phyloP scores from a whole-genome alignment of 2,797 vertebrate species.

The Pyrocephalus nanus region DNA sequence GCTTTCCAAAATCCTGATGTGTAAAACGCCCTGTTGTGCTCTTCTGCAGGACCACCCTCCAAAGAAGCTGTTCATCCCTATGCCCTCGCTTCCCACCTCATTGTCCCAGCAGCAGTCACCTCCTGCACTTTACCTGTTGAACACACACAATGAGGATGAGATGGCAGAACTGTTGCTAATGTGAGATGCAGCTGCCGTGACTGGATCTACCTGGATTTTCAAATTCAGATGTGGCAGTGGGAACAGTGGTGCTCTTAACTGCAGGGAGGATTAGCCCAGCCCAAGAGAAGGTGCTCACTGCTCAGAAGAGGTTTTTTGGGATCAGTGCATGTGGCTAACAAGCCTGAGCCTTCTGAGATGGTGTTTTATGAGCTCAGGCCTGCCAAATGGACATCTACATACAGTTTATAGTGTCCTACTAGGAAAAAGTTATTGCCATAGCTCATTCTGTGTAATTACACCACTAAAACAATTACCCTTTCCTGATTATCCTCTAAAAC shows the following conservation, averaged over 20 bases:
- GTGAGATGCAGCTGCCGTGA: background rate
- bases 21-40: background rate
- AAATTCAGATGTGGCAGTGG: background rate
- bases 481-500: background rate
- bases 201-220: background rate
- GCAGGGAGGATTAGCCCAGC: background rate
- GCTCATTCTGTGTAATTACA: background rate
- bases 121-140: background rate
- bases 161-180: background rate
- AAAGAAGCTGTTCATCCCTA: fast-evolving
- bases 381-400: background rate
- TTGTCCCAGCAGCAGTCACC: background rate
- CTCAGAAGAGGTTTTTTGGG: background rate
- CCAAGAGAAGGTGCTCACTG: background rate
- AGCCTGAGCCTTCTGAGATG: background rate
- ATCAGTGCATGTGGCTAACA: background rate
- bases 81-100: background rate
- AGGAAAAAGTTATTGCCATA: background rate
- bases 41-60: background rate
- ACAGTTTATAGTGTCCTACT: background rate
- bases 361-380: background rate
- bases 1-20: background rate
- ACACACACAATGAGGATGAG: background rate
- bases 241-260: background rate
- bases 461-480: background rate